Evolutionary conservation across 2,888 invertebrate species (phyloP).

Genomic region (Netelia inedita): DNA sequence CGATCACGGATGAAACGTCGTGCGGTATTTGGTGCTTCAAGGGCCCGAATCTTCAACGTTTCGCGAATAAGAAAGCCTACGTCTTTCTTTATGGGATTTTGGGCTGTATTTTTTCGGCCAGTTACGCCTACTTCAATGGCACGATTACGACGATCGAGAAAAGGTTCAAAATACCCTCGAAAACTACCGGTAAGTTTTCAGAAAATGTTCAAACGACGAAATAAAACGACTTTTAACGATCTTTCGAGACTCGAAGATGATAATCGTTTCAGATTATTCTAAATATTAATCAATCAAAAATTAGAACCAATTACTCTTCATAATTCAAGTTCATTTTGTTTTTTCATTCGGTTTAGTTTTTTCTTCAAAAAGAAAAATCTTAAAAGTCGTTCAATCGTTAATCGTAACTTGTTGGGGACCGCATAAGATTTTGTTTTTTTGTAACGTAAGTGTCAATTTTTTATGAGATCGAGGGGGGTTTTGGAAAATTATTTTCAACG

Average conservation of each 20-base stretch:
- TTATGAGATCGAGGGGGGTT: neutral
- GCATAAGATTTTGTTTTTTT: neutral
- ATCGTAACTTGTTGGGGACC: neutral
- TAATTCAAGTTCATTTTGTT: neutral
- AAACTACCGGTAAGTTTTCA: constrained; percentile 87
- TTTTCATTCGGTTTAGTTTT: constrained; percentile 2
- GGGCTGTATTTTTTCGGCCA: constrained; percentile 90
- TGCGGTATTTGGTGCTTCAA: constrained; percentile 89
- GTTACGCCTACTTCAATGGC: constrained; percentile 91
- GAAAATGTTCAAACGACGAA: neutral
- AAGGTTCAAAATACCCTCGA: constrained; percentile 90
- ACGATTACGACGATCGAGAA: constrained; percentile 91
- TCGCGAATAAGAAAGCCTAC: constrained; percentile 87
- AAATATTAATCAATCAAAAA: neutral
- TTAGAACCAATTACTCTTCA: neutral
- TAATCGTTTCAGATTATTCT: neutral
- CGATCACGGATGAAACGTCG: constrained; percentile 88
- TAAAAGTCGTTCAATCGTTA: neutral
- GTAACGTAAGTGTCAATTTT: neutral
- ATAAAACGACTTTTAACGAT: constrained; percentile 6
- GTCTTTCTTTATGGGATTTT: constrained; percentile 89
- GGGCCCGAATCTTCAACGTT: constrained; percentile 87
- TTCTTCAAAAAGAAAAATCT: neutral
- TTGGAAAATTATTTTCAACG: constrained; percentile 1
- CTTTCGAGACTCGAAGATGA: neutral